These are phyloP conservation scores for Gortyna flavago DNA, from an alignment of 2,888 invertebrate genomes.

Conservation along the genomic window DNA sequence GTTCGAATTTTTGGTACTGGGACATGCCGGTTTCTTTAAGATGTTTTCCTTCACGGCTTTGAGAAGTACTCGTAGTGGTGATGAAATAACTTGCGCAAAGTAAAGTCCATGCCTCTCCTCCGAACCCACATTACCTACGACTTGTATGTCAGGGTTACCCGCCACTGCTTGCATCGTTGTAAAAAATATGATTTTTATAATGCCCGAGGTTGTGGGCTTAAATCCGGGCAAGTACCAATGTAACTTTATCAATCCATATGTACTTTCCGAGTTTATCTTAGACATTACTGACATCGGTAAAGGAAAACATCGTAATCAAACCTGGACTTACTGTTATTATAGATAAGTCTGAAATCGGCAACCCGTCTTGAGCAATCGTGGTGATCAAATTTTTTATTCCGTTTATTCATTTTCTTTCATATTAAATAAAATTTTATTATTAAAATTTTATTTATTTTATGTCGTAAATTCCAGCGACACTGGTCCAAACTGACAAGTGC, in stretches of 20 bases:
- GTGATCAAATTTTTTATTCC: background rate
- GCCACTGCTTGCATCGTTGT: background rate
- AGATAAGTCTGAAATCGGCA: background rate
- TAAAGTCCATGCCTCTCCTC: background rate
- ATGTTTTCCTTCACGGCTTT: background rate
- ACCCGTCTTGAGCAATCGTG: background rate
- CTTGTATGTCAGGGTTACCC: background rate
- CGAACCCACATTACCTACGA: background rate
- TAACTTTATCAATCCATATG: background rate
- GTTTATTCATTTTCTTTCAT: background rate
- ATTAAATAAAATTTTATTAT: background rate
- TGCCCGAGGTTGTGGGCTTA: too few species aligned
- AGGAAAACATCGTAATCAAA: background rate
- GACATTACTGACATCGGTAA: background rate
- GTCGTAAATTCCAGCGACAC: conserved; percentile 73
- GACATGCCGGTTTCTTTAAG: background rate
- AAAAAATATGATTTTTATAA: too few species aligned
- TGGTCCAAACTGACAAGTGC: conserved; percentile 83
- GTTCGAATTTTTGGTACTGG: background rate
- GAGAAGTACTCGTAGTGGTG: background rate
- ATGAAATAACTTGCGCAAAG: background rate
- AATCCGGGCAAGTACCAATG: background rate
- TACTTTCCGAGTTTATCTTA: too few species aligned
- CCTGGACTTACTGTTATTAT: background rate
- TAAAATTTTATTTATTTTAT: background rate